Percentiles rank a stretch among this genome's conserved stretches.
Evolutionary conservation across 2,113 vertebrate genomes (phyloP).

Genomic region (Notothenia rossii): DNA sequence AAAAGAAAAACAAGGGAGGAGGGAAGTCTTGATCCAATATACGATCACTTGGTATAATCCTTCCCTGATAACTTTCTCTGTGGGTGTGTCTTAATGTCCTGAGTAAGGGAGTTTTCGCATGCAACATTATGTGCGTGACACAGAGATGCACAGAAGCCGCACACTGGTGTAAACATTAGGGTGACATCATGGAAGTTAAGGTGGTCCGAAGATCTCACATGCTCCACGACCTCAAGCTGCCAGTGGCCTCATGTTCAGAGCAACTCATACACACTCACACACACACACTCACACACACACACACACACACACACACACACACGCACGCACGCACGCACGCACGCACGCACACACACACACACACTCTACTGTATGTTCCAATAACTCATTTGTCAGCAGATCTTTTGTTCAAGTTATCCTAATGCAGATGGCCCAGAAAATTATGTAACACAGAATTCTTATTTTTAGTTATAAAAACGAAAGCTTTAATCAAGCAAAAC

Average conservation of each 20-base stretch:
- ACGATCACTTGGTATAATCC: constrained; percentile 7
- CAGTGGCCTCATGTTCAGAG: constrained; percentile 5
- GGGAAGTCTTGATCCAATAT: constrained; percentile 18
- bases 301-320: constrained; percentile 8
- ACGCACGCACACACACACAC: neutral
- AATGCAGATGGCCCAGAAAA: constrained; percentile 54
- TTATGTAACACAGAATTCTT: constrained; percentile 46
- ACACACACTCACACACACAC: neutral
- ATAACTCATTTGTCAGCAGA: constrained; percentile 61
- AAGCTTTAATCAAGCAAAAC: constrained; percentile 28
- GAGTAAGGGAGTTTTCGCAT: neutral
- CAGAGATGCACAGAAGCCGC: neutral
- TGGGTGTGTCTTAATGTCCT: neutral
- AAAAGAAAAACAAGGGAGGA: neutral
- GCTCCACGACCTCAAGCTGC: constrained; percentile 51
- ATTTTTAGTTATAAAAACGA: constrained; percentile 1
- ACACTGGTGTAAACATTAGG: neutral
- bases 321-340: neutral
- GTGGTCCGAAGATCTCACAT: constrained; percentile 14
- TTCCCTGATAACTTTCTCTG: neutral
- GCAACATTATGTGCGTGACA: neutral
- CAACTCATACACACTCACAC: neutral
- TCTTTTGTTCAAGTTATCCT: constrained; percentile 53
- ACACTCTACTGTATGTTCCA: neutral
- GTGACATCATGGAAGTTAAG: constrained; percentile 34